These are phyloP conservation scores for Clarias laeviceps DNA, from an alignment of 2,797 vertebrate species.

Conservation along the genomic window DNA sequence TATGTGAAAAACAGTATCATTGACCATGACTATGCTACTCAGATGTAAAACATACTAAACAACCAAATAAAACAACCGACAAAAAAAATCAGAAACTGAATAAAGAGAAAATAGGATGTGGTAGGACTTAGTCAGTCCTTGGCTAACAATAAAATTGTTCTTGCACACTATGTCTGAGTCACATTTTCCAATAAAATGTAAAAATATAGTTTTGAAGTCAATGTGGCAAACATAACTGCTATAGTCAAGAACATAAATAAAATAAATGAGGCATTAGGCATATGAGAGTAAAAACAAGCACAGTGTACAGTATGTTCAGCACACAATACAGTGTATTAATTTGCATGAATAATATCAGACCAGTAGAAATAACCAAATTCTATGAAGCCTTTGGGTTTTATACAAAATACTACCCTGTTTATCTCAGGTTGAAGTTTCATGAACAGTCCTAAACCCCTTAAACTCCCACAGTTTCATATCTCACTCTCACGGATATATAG, in stretches of 20 bases:
- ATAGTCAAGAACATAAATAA: not conserved
- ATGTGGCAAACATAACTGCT: not conserved
- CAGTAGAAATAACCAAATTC: constrained; percentile 4
- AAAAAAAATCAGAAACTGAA: not conserved
- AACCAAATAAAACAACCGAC: not conserved
- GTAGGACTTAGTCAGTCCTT: not conserved
- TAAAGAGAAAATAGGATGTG: not conserved
- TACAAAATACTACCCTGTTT: not conserved
- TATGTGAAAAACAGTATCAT: not conserved
- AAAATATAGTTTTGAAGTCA: not conserved
- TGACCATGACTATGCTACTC: not conserved
- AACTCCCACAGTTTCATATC: not conserved
- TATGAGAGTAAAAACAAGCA: not conserved
- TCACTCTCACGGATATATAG: not conserved
- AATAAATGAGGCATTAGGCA: not conserved
- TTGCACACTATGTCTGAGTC: too few relatives aligned
- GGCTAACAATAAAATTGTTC: not conserved
- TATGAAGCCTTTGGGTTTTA: constrained; percentile 21
- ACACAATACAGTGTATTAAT: not conserved
- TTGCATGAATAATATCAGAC: constrained; percentile 32
- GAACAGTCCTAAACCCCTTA: not conserved
- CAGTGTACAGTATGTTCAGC: not conserved
- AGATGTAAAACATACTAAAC: not conserved
- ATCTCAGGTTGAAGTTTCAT: not conserved
- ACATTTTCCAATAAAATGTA: not conserved